Base-by-base conservation (phyloP, 2,888 invertebrate genomes). In the Mesoligia furuncula region DNA sequence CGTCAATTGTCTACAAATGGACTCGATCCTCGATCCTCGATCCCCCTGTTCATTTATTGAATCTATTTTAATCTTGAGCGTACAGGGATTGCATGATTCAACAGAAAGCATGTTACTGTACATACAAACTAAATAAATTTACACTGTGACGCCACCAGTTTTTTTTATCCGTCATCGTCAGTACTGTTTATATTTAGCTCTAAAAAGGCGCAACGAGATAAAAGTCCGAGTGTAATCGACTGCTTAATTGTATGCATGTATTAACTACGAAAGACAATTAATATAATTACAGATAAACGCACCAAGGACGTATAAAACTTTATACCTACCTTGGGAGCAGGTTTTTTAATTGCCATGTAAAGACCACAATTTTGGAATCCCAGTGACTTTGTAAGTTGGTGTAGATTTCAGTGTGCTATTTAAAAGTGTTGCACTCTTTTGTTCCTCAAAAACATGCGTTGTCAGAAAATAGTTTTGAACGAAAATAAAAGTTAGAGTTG, bases 1-100 rank as follows among this genome's bases (percentile, higher is more conserved):
- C 74, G 57, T 85, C 85, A 64, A 82, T 81, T 79, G 64, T 36
- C 61, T 71, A 79, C 81, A 78, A 78, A 75, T 75, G 79, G n/a
- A 48, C 70, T 13, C 42, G 31, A 64, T 70, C 61, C 66, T 13
- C 42, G 31, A 64, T 70, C 61, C 66, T 27, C 51, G 45, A 64
- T 64, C 42, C 77, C 69, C 73, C 70, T 72, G 20, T 84, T 66
- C 51, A 61, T 73, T 77, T 76, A 77, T 83, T 79, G 59, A 27
- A 57, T 75, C 79, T 82, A 85, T 82, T 84, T 85, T 82, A 45
- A 67, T 64, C 45, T 62, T 72, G n/a, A 51, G 51, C 65, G 75
- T 83, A 80, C 75, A 48, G 36, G n/a, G 65, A 59, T 66, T 70
- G 73, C n/a, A 84, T 84, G 84, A 76, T 84, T 84, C 75, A 83